Percentiles rank a stretch among this genome's conserved stretches.
Evolutionary conservation across 2,113 vertebrate species (phyloP).

Genomic region (Paramormyrops kingsleyae): DNA sequence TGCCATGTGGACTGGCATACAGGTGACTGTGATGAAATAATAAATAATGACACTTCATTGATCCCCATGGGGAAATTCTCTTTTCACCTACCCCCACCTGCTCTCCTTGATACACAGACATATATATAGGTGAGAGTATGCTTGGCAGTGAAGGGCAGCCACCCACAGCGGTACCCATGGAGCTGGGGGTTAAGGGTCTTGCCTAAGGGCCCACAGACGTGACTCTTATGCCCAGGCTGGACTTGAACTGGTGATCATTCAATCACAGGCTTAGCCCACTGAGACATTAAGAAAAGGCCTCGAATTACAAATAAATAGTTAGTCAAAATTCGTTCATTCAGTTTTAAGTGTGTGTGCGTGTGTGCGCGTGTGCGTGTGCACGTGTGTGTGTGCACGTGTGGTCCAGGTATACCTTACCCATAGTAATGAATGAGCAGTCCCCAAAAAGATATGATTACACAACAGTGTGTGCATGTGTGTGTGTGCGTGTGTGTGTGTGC

Average conservation of each 20-base stretch:
- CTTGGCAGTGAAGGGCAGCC: neutral
- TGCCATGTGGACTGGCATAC: neutral
- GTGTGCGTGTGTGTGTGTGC: neutral
- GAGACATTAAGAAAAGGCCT: neutral
- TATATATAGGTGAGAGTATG: neutral
- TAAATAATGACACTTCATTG: neutral
- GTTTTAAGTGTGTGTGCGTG: neutral
- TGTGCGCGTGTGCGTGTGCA: too few relatives aligned
- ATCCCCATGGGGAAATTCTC: neutral
- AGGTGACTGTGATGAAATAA: neutral
- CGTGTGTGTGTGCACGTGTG: neutral
- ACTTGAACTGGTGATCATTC: neutral
- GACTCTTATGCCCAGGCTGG: neutral
- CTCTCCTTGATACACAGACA: neutral
- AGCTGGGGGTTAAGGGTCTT: neutral
- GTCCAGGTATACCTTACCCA: too few relatives aligned
- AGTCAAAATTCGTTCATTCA: neutral
- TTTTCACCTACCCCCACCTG: neutral
- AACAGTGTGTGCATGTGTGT: neutral
- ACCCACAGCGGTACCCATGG: neutral
- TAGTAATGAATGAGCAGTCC: too few relatives aligned
- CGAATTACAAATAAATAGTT: neutral
- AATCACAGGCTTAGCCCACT: neutral
- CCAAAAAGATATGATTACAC: too few relatives aligned
- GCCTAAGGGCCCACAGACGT: neutral